These are phyloP conservation scores for Astreopora myriophthalma DNA, from an alignment of 64 coral and sea anemone genomes.

Conservation along the genomic window DNA sequence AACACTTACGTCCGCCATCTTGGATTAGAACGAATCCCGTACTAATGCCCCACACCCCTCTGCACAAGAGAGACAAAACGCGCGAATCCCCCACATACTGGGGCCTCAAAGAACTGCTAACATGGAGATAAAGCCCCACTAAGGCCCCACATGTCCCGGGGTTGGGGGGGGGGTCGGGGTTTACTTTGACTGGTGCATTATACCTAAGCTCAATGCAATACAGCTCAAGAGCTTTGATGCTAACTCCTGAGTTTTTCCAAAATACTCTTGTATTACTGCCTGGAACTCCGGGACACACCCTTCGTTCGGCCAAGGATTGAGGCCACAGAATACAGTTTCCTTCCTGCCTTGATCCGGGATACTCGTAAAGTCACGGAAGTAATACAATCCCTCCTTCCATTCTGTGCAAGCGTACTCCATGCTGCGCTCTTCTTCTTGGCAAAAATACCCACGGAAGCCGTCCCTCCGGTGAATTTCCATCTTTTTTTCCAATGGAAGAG, in stretches of 20 bases:
- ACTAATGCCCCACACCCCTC: too few species aligned
- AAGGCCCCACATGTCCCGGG: too few species aligned
- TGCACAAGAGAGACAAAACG: too few species aligned
- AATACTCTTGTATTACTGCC: conserved; percentile 30
- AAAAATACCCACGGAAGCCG: conserved; percentile 69
- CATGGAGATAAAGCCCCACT: too few species aligned
- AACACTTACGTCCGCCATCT: too few species aligned
- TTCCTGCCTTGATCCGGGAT: conserved; percentile 4
- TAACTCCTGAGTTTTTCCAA: conserved; percentile 30
- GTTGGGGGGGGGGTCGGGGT: too few species aligned
- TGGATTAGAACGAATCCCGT: too few species aligned
- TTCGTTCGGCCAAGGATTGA: conserved; percentile 66
- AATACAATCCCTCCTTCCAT: conserved; percentile 84
- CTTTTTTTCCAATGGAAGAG: conserved; percentile 58
- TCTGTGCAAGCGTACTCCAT: conserved; percentile 32
- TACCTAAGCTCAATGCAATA: conserved; percentile 58
- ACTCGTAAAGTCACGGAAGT: conserved; percentile 55
- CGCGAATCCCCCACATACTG: too few species aligned
- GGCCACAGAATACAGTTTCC: conserved; percentile 52
- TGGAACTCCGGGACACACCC: conserved; percentile 51
- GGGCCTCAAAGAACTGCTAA: too few species aligned
- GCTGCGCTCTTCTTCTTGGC: conserved; percentile 41
- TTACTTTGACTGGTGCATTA: not conserved
- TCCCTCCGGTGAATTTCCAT: conserved; percentile 65
- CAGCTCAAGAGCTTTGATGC: conserved; percentile 19